These are phyloP conservation scores for Polymixis flavicincta DNA, from an alignment of 2,888 invertebrate species.

Conservation along the genomic window DNA sequence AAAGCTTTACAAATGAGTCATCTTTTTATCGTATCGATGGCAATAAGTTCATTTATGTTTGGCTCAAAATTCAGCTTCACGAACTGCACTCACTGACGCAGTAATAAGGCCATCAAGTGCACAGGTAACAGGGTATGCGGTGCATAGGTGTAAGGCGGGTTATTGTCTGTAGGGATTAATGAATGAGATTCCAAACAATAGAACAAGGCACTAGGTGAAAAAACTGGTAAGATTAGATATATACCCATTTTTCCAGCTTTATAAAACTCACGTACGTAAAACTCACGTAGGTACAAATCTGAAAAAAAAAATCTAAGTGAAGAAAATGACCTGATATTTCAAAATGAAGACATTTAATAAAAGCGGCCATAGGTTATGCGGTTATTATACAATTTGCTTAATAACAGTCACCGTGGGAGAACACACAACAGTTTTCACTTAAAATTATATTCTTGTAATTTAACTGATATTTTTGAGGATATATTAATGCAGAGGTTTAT, in stretches of 20 bases:
- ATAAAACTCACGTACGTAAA: neutral
- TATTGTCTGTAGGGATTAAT: neutral
- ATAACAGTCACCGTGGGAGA: conserved; percentile 35
- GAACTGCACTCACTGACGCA: too few species aligned
- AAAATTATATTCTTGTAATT: neutral
- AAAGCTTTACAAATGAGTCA: neutral
- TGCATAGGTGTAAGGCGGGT: too few species aligned
- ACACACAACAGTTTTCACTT: conserved; percentile 3
- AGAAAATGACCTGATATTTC: neutral
- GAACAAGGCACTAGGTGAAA: neutral
- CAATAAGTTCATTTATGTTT: neutral
- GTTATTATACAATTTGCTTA: conserved; percentile 22
- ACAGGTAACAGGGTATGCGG: too few species aligned
- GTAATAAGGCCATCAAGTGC: neutral
- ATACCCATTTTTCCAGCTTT: neutral
- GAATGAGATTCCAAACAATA: neutral
- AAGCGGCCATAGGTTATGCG: neutral
- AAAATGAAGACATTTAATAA: conserved; percentile 13
- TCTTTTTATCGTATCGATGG: neutral
- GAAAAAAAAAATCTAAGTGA: too few species aligned
- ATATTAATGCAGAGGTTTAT: neutral
- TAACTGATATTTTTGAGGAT: neutral
- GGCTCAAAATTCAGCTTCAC: neutral
- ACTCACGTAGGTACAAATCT: neutral
- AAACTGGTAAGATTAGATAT: neutral